Evolutionary conservation across 1,140 invertebrate species (phyloP).

Genomic region (Anadara kagoshimensis): DNA sequence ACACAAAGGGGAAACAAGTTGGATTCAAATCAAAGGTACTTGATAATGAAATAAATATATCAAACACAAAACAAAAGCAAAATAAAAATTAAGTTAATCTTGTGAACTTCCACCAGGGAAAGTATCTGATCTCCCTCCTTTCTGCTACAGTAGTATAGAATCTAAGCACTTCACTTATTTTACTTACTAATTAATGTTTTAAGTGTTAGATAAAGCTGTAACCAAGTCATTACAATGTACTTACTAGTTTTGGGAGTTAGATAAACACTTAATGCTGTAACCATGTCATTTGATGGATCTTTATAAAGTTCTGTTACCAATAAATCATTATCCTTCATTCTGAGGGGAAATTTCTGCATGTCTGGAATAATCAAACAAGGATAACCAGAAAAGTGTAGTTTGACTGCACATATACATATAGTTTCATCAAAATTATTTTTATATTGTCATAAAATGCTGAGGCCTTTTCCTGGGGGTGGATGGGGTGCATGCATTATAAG

Average conservation of each 20-base stretch:
- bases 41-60: too few relatives aligned
- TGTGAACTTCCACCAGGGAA: too few relatives aligned
- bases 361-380: conserved; percentile 78
- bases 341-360: conserved; percentile 99
- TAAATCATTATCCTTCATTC: conserved; percentile 97
- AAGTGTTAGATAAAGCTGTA: background rate
- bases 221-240: background rate
- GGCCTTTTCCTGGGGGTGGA: too few relatives aligned
- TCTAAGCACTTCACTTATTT: background rate
- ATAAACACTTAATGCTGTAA: conserved; percentile 99
- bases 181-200: background rate
- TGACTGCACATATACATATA: too few relatives aligned
- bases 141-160: background rate
- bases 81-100: too few relatives aligned
- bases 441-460: too few relatives aligned
- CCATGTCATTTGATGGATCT: conserved; percentile 94
- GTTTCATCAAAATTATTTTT: too few relatives aligned
- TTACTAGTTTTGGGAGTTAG: conserved; percentile 97
- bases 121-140: too few relatives aligned
- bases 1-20: too few relatives aligned
- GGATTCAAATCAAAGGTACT: too few relatives aligned
- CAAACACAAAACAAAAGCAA: too few relatives aligned
- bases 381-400: background rate
- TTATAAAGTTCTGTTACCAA: conserved; percentile 96
- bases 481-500: too few relatives aligned